These are phyloP conservation scores for Balaeniceps rex DNA, from an alignment of 2,113 vertebrate species.

Conservation along the genomic window DNA sequence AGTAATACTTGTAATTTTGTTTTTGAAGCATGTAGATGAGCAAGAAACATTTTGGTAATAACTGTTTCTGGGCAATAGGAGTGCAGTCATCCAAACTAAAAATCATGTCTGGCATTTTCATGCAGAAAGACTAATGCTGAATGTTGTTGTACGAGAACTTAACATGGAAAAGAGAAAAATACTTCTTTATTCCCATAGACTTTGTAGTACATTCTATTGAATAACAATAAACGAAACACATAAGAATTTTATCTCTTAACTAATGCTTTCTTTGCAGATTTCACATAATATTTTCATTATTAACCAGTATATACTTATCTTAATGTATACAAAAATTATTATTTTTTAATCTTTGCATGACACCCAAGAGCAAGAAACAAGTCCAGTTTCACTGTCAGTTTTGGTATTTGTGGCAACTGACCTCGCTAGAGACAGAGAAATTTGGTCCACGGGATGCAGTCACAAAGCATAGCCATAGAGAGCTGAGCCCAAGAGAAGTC, in stretches of 20 bases:
- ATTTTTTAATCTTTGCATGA: not conserved
- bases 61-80: not conserved
- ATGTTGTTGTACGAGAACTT: not conserved
- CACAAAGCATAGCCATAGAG: not conserved
- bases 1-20: not conserved
- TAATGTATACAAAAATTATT: not conserved
- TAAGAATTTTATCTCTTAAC: not conserved
- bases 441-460: not conserved
- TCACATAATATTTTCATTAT: not conserved
- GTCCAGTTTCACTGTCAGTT: not conserved
- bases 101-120: not conserved
- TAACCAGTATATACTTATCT: not conserved
- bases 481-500: not conserved
- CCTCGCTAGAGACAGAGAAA: not conserved
- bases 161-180: not conserved
- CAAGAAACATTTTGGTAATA: not conserved
- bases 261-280: not conserved
- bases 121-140: not conserved
- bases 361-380: not conserved
- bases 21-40: not conserved
- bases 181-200: not conserved
- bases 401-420: not conserved
- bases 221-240: not conserved
- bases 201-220: not conserved
- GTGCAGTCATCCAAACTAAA: not conserved